Conservation (phyloP, 2,888 invertebrate species). For the Ariolimax columbianus region DNA sequence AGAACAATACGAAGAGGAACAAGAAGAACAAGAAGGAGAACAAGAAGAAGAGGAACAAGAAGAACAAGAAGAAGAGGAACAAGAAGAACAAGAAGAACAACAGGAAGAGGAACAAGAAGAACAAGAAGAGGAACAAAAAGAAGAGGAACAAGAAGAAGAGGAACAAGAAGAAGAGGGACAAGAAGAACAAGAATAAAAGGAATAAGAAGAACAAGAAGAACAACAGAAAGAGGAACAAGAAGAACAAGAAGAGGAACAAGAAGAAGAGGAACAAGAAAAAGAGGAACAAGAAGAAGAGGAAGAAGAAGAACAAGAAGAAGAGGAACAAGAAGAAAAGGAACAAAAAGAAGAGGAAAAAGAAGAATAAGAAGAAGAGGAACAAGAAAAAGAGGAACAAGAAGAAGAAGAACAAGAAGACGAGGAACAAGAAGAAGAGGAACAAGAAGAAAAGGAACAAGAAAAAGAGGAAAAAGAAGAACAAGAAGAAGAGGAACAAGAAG, state of each 20-base stretch:
- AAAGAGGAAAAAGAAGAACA: slow-evolving; percentile 16
- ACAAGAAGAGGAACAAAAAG: too few relatives aligned
- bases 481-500: not conserved
- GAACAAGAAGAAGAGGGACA: not conserved
- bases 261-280: not conserved
- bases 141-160: slow-evolving; percentile 14
- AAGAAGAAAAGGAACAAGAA: slow-evolving; percentile 11
- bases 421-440: slow-evolving; percentile 13
- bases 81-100: not conserved
- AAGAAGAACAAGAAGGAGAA: too few relatives aligned
- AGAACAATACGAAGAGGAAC: too few relatives aligned
- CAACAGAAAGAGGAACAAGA: too few relatives aligned
- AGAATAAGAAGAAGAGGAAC: too few relatives aligned
- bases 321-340: not conserved
- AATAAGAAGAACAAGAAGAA: too few relatives aligned
- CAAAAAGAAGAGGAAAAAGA: too few relatives aligned
- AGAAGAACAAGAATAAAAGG: too few relatives aligned
- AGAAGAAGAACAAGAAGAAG: not conserved
- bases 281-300: not conserved
- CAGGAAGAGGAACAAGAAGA: too few relatives aligned
- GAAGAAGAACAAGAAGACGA: not conserved
- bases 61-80: slow-evolving; percentile 16
- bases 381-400: slow-evolving; percentile 13
- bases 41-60: slow-evolving; percentile 14
- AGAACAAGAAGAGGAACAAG: too few relatives aligned